Percentiles rank a stretch among this genome's conserved stretches.
phyloP scores from a whole-genome alignment of 2,113 vertebrate species.

The Pseudorasbora parva region DNA sequence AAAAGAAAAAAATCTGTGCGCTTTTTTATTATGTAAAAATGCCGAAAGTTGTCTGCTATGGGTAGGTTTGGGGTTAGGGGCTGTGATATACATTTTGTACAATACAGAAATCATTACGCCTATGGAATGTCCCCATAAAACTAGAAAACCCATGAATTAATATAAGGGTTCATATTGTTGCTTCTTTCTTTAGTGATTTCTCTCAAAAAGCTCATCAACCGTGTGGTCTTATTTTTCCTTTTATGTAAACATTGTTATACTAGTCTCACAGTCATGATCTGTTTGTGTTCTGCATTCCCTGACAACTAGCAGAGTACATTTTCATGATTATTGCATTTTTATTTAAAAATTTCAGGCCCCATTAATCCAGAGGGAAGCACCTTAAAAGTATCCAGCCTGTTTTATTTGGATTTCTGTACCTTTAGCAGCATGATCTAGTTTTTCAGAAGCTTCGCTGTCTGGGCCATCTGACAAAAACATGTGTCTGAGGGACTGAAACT shows the following conservation, averaged over 20 bases:
- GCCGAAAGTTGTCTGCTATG: no score
- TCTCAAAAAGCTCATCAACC: neutral
- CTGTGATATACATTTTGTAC: neutral
- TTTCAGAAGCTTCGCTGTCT: slow-evolving; percentile 2
- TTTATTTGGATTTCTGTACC: neutral
- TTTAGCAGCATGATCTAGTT: slow-evolving; percentile 11
- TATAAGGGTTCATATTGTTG: neutral
- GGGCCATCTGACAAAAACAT: slow-evolving; percentile 21
- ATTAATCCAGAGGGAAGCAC: neutral
- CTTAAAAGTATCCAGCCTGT: neutral
- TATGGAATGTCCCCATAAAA: no score
- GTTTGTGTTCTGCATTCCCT: no score
- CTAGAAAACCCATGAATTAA: no score
- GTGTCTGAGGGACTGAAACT: slow-evolving; percentile 42
- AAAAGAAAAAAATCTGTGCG: no score
- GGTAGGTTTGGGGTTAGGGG: no score
- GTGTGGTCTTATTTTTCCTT: neutral
- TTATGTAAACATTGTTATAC: neutral
- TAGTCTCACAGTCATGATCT: neutral
- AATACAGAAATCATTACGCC: neutral
- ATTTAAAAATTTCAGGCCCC: neutral
- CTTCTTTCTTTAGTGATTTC: neutral
- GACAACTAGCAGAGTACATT: neutral
- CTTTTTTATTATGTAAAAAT: no score
- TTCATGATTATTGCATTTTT: slow-evolving; percentile 9